Evolutionary conservation across 2,797 vertebrate genomes (phyloP), one percentile per base, ranked within the genome.

Genomic region (Hippopotamyrus pictus): DNA sequence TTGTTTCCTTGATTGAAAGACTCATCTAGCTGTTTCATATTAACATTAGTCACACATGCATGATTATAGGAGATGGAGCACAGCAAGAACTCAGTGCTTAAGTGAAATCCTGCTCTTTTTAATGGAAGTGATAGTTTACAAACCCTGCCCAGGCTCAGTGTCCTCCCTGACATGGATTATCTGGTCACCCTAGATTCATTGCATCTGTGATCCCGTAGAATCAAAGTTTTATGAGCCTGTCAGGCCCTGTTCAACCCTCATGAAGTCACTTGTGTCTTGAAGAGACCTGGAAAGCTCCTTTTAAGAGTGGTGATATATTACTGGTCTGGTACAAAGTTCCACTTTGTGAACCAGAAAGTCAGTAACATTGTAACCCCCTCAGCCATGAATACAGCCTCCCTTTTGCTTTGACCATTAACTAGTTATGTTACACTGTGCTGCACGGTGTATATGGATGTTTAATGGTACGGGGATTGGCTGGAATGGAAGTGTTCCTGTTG

Each of bases 311-410:
- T 88, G 3, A 82, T 48, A 22, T 50, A 82, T 88, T 88, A 87
- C 48, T 86, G 37, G 37, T 19, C 12, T 22, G 53, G 69, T 37
- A 46, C 89, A 87, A 89, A 89, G 89, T 86, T 87, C 89, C 73
- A 22, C n/a, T 7, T 76, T 76, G 62, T 86, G 62, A 37, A 54
- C 62, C 48, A 41, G 46, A 41, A 19, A 22, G 50, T 7, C n/a
- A 46, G 88, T 86, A 76, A 41, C 46, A 50, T 59, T 11, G 54
- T 86, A 25, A 41, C 65, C 69, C 65, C 5, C 11, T 46, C 82
- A 8, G 7, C 62, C 33, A 50, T 51, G 11, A 44, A 9, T 44
- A 25, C 59, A 12, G 62, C 54, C 25, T 11, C 48, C 11, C 1
- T 44, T 88, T 57, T 33, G 19, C 33, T 37, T 83, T 14, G 7